Conservation (phyloP, 2,113 vertebrate genomes). For the Cromileptes altivelis region DNA sequence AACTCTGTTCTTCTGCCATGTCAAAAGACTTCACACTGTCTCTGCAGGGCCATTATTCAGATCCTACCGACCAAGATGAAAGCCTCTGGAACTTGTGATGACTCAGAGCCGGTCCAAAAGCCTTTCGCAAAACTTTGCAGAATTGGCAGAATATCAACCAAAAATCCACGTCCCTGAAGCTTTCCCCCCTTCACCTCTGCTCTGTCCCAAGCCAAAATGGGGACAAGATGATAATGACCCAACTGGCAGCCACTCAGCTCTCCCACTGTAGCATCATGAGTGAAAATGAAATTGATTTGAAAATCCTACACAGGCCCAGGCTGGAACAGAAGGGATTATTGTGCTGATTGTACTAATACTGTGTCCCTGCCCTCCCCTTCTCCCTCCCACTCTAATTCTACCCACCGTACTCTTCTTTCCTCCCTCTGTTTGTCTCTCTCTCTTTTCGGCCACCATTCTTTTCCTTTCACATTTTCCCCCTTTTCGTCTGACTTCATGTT, state of each 20-base stretch:
- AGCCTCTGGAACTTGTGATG: conserved; percentile 46
- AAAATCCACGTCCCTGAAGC: conserved; percentile 20
- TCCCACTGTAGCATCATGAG: conserved; percentile 67
- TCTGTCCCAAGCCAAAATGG: conserved; percentile 52
- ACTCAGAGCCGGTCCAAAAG: conserved; percentile 30
- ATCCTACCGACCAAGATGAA: conserved; percentile 63
- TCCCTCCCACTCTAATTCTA: conserved; percentile 57
- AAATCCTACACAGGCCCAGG: conserved; percentile 76
- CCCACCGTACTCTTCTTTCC: conserved; percentile 35
- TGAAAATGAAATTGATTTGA: conserved; percentile 85
- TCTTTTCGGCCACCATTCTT: conserved; percentile 18
- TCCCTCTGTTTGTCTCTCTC: conserved; percentile 6
- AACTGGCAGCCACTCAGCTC: conserved; percentile 65
- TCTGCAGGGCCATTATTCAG: conserved; percentile 62
- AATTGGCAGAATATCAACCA: conserved; percentile 45
- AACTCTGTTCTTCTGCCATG: conserved; percentile 37
- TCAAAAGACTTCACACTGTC: conserved; percentile 45
- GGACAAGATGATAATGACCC: conserved; percentile 71
- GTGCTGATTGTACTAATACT: conserved; percentile 81
- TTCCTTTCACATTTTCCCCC: conserved; percentile 1
- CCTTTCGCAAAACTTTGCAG: conserved; percentile 46
- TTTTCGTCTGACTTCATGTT: conserved; percentile 28
- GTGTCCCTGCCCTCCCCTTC: conserved; percentile 57
- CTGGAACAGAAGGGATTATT: conserved; percentile 82
- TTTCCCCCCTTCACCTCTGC: conserved; percentile 26